Percentiles rank a stretch among this genome's conserved stretches.
These are phyloP conservation scores for Macrocentrus cingulum DNA, from an alignment of 1,140 invertebrate species.

Conservation along the genomic window DNA sequence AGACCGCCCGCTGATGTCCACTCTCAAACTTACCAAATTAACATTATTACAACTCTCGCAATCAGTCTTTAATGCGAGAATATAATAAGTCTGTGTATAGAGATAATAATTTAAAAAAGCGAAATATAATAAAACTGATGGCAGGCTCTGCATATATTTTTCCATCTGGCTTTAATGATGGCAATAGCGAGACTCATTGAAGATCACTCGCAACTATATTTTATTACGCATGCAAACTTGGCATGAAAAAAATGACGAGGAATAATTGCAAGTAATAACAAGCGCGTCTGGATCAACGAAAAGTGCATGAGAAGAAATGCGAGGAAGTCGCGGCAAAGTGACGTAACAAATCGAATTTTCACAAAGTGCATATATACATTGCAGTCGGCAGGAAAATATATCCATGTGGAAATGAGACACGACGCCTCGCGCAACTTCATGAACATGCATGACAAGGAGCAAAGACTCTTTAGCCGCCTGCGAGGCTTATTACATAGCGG, in stretches of 20 bases:
- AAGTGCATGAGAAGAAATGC: background rate
- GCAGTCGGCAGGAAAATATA: no score
- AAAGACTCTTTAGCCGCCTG: constrained; percentile 31
- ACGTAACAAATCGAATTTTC: constrained; percentile 13
- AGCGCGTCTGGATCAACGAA: no score
- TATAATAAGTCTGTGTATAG: constrained; percentile 46
- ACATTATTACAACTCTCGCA: constrained; percentile 46
- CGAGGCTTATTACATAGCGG: constrained; percentile 25
- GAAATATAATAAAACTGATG: constrained; percentile 11
- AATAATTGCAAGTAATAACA: constrained; percentile 22
- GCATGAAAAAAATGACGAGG: background rate
- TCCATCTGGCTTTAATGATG: no score
- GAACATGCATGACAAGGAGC: constrained; percentile 32
- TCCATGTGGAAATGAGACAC: constrained; percentile 9
- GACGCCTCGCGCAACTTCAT: background rate
- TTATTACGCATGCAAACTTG: background rate
- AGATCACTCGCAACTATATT: no score
- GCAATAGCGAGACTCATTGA: no score
- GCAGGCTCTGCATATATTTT: no score
- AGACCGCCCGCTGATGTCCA: constrained; percentile 53
- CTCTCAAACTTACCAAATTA: constrained; percentile 53
- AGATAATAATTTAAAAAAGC: background rate
- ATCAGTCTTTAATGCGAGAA: constrained; percentile 36
- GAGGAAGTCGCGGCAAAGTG: background rate
- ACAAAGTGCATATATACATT: constrained; percentile 12